Evolutionary conservation across 2,797 vertebrate genomes (phyloP).

Genomic region (Arremon brunneinucha): DNA sequence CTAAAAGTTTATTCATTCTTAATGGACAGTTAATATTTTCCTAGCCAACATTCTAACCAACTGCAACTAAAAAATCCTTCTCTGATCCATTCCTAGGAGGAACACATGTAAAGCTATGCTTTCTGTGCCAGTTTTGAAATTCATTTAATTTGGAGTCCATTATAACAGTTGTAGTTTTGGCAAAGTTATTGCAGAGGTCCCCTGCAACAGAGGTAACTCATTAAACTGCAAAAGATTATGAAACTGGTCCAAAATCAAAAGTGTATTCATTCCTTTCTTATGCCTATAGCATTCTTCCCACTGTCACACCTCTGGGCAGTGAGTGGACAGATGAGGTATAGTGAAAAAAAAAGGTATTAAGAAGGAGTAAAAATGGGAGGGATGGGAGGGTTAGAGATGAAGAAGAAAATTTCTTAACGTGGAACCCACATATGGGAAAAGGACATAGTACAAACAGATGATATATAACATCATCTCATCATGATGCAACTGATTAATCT

Average conservation of each 20-base stretch:
- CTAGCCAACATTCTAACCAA: not conserved
- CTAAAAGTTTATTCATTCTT: constrained; percentile 4
- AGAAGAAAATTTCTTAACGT: not conserved
- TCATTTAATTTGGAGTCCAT: not conserved
- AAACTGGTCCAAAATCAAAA: not conserved
- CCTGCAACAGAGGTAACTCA: not conserved
- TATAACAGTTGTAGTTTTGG: not conserved
- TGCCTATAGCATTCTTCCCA: not conserved
- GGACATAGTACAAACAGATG: constrained; percentile 11
- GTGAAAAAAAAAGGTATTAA: not conserved
- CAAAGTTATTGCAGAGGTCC: not conserved
- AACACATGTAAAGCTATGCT: not conserved
- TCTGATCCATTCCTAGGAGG: not conserved
- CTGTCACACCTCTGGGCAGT: not conserved
- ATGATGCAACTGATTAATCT: not conserved
- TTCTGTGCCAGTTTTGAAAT: not conserved
- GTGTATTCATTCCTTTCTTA: not conserved
- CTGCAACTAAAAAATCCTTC: not conserved
- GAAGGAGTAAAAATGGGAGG: not conserved
- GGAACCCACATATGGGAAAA: not conserved
- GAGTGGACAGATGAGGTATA: not conserved
- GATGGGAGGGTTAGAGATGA: not conserved
- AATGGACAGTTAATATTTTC: not conserved
- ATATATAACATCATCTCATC: not conserved
- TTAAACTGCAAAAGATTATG: not conserved